Evolutionary conservation across 2,797 vertebrate genomes (phyloP).

Genomic region (Neosilurus mollespiculum): DNA sequence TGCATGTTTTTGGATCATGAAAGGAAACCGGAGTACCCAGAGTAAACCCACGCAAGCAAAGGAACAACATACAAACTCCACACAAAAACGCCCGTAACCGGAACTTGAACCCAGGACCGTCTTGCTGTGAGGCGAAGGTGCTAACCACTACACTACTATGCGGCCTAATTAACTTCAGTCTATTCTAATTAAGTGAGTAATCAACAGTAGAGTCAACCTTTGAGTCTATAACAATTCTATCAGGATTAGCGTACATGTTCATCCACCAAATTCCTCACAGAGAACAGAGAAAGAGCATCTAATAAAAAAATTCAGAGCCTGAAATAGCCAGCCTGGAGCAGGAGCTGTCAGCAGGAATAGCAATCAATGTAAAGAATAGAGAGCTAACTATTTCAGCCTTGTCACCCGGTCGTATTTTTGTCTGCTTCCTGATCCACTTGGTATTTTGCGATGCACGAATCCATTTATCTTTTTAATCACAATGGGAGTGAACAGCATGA

Average conservation of each 20-base stretch:
- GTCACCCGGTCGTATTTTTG: constrained; percentile 39
- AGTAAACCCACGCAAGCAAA: no score
- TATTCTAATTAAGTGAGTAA: constrained; percentile 20
- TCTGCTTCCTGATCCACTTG: constrained; percentile 45
- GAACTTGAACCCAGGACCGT: no score
- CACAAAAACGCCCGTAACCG: no score
- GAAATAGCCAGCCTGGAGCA: constrained; percentile 47
- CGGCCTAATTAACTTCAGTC: constrained; percentile 16
- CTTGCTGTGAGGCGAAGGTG: no score
- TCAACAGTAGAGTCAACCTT: not conserved
- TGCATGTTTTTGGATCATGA: no score
- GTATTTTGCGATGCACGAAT: constrained; percentile 22
- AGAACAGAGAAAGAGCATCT: constrained; percentile 24
- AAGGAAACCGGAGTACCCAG: no score
- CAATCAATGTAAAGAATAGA: constrained; percentile 45
- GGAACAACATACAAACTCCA: no score
- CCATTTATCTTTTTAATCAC: constrained; percentile 47
- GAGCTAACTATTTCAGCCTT: constrained; percentile 43
- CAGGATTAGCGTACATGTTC: not conserved
- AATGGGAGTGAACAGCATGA: constrained; percentile 27
- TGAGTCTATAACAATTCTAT: not conserved
- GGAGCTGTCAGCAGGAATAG: constrained; percentile 32
- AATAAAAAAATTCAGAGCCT: constrained; percentile 27
- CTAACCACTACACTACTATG: no score
- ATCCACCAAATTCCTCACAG: not conserved